Base-by-base conservation (phyloP, 2,113 vertebrate genomes). In the Cyanoderma ruficeps region DNA sequence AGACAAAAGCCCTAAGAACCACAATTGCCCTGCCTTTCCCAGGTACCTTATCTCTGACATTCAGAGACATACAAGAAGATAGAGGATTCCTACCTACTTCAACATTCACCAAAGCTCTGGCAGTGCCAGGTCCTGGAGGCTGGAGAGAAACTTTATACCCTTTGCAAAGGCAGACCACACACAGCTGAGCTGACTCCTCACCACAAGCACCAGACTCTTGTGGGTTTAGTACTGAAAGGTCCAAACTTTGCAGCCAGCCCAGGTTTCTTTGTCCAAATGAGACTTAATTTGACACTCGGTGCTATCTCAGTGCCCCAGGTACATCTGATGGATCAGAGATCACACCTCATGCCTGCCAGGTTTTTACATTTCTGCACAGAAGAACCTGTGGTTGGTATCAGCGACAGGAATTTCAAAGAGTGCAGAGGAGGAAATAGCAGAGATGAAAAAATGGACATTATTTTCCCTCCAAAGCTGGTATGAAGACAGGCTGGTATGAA, bases 11-110 rank as follows among this genome's bases (percentile, higher is more conserved):
- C 68, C 53, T 20, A 42, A 77, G 37, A 60, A 50, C 27, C 12
- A 12, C 2, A 27, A 31, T 16, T 57, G 59, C 16, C 71, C 55
- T 47, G 27, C 42, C 50, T 80, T 83, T 61, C 67, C 84, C 59
- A 33, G 18, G 13, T 23, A 9, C 4, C 0, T 33, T 63, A 47
- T n/a, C 35, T n/a, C 50, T 69, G 44, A 57, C 22, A 6, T 56
- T 71, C 74, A 59, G 11, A 24, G 55, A n/a, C 0, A 0, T 6
- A 46, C 2, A 2, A 46, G 44, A 57, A 71, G 59, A 55, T 3
- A 10, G 24, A 47, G 4, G 35, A 65, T 56, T 83, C 79, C 79
- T 17, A 18, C 49, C 49, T 22, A 7, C 44, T 49, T 28, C 68
- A 72, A 55, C 47, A 20, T 1, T 13, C 0, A 19, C 41, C 50